A percentile compares a stretch with the other conserved stretches of the same genome.
These are phyloP conservation scores for Phalanger gymnotis DNA, from an alignment of 2,797 vertebrate genomes.

Conservation along the genomic window DNA sequence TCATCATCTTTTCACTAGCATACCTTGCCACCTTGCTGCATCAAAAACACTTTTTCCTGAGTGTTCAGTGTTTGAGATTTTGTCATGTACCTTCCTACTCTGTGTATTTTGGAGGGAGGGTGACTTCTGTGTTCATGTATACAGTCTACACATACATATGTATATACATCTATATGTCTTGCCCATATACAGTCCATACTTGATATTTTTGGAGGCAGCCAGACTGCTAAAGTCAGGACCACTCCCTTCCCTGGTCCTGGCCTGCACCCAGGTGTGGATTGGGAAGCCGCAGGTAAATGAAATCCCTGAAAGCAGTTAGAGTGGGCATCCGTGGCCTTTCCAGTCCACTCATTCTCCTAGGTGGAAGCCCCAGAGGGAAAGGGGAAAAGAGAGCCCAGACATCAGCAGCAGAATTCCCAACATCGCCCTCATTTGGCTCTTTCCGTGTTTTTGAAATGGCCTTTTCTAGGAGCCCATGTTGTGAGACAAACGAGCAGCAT, in stretches of 20 bases:
- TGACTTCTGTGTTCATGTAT: not conserved
- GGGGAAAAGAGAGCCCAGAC: not conserved
- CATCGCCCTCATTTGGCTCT: conserved; percentile 49
- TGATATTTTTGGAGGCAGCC: not conserved
- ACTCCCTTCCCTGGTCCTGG: not conserved
- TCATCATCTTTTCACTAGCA: not conserved
- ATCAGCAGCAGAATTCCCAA: not conserved
- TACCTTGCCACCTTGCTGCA: too few species aligned
- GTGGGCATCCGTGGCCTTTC: not conserved
- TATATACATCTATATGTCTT: too few species aligned
- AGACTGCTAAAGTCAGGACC: not conserved
- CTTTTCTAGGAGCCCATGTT: conserved; percentile 32
- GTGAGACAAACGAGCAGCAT: conserved; percentile 62
- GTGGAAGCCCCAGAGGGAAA: not conserved
- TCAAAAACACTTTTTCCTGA: not conserved
- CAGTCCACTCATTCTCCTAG: not conserved
- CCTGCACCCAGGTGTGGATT: not conserved
- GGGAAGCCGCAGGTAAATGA: not conserved
- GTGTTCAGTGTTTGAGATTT: not conserved
- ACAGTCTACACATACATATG: not conserved
- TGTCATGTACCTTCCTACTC: too few species aligned
- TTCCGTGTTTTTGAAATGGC: conserved; percentile 49
- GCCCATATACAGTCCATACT: too few species aligned
- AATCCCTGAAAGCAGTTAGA: not conserved
- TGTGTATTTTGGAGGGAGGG: not conserved